phyloP scores from a whole-genome alignment of 2,888 invertebrate species.

The Pandemis corylana region DNA sequence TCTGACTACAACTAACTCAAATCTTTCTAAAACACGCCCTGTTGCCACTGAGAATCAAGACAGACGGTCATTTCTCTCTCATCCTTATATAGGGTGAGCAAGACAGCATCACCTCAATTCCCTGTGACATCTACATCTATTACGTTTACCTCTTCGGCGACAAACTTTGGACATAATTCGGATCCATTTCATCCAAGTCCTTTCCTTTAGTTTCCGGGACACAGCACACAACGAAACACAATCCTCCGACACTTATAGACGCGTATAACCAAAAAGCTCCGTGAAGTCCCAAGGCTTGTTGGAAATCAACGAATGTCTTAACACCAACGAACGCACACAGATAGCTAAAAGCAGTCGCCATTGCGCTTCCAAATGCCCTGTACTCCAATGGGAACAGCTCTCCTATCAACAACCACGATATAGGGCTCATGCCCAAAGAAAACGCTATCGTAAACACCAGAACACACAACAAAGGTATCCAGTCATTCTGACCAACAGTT shows the following conservation, averaged over 20 bases:
- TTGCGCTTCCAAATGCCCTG: conserved; percentile 93
- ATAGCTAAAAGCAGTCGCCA: conserved; percentile 94
- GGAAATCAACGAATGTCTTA: conserved; percentile 94
- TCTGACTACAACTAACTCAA: conserved; percentile 31
- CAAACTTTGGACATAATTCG: conserved; percentile 85
- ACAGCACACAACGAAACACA: conserved; percentile 93
- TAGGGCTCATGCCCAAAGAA: conserved; percentile 94
- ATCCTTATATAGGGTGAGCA: background rate
- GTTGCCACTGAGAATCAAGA: background rate
- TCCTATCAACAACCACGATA: conserved; percentile 93
- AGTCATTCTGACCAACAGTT: conserved; percentile 87
- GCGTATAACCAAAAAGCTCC: conserved; percentile 96
- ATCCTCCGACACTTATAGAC: conserved; percentile 90
- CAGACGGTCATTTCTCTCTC: background rate
- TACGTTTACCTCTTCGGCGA: conserved; percentile 75
- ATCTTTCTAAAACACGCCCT: conserved; percentile 32
- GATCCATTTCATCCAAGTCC: conserved; percentile 95
- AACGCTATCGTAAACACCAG: conserved; percentile 94
- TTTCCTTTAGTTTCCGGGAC: conserved; percentile 97
- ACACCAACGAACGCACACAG: conserved; percentile 94
- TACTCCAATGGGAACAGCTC: conserved; percentile 93
- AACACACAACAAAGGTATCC: conserved; percentile 93
- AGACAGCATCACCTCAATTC: background rate
- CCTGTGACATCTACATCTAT: conserved; percentile 17
- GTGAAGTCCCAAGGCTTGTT: conserved; percentile 89